These are phyloP conservation scores for Cremastinae sp. DNA, from an alignment of 2,888 invertebrate species.

Conservation along the genomic window DNA sequence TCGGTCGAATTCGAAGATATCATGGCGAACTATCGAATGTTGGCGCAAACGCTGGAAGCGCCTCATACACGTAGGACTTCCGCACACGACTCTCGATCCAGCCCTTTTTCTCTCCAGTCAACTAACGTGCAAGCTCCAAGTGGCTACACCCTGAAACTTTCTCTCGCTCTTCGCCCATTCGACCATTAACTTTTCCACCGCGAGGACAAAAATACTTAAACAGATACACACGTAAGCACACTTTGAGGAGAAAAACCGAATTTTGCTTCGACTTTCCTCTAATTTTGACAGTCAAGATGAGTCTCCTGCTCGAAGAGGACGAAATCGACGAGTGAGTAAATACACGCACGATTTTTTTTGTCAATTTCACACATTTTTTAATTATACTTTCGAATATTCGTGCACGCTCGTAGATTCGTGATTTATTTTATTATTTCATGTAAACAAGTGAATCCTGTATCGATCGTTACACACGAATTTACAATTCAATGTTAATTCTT, in stretches of 20 bases:
- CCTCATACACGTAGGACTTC: conserved; percentile 52
- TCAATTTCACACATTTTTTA: too few species aligned
- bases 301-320: conserved; percentile 72
- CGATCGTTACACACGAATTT: too few species aligned
- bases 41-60: conserved; percentile 56
- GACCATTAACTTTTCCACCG: not conserved
- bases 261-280: too few species aligned
- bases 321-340: conserved; percentile 77
- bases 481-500: too few species aligned
- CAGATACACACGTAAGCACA: too few species aligned
- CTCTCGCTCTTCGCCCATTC: not conserved
- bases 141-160: conserved; percentile 54
- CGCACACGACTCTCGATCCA: conserved; percentile 17
- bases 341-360: too few species aligned
- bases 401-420: too few species aligned
- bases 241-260: too few species aligned
- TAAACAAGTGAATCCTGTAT: too few species aligned
- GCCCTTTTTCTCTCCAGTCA: conserved; percentile 14
- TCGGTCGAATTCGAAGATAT: conserved; percentile 26
- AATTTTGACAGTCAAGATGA: conserved; percentile 62
- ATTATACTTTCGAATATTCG: too few species aligned
- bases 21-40: conserved; percentile 54
- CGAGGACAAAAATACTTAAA: conserved; percentile 6
- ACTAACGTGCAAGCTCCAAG: conserved; percentile 31
- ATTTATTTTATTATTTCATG: too few species aligned